Conservation (phyloP, 2,113 vertebrate species). For the Peromyscus polionotus region DNA sequence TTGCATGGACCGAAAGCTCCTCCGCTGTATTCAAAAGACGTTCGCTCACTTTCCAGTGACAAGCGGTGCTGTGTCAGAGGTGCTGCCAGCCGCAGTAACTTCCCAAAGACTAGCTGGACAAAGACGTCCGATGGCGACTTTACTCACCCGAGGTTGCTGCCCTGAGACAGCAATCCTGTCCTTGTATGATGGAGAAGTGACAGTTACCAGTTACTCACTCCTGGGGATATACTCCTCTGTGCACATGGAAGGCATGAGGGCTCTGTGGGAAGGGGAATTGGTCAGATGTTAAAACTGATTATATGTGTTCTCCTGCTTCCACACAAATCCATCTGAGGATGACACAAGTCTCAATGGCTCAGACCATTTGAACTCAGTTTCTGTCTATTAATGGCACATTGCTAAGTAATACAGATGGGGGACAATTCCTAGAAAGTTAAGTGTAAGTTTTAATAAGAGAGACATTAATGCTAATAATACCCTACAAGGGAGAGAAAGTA, state of each 20-base stretch:
- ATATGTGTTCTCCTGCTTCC: not conserved
- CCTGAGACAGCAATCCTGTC: not conserved
- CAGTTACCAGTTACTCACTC: not conserved
- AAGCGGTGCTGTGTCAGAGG: no score
- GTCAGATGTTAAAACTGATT: not conserved
- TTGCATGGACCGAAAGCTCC: not conserved
- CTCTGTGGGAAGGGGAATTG: not conserved
- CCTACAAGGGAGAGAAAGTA: not conserved
- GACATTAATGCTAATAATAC: not conserved
- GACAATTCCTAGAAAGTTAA: not conserved
- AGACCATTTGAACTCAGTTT: not conserved
- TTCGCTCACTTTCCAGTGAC: not conserved
- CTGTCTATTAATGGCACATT: not conserved
- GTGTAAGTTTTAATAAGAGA: not conserved
- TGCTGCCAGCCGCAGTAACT: not conserved
- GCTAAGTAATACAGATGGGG: not conserved
- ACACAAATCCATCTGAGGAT: not conserved
- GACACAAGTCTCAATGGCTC: not conserved
- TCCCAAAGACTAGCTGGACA: not conserved
- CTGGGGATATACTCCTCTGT: not conserved
- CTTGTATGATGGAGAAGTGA: not conserved
- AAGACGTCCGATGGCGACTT: not conserved
- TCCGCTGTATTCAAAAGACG: not conserved
- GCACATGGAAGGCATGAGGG: not conserved
- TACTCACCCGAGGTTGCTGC: not conserved